A percentile compares a stretch with the other conserved stretches of the same genome.
Evolutionary conservation across 64 coral and sea anemone species (phyloP).

Genomic region (Montipora cactus): DNA sequence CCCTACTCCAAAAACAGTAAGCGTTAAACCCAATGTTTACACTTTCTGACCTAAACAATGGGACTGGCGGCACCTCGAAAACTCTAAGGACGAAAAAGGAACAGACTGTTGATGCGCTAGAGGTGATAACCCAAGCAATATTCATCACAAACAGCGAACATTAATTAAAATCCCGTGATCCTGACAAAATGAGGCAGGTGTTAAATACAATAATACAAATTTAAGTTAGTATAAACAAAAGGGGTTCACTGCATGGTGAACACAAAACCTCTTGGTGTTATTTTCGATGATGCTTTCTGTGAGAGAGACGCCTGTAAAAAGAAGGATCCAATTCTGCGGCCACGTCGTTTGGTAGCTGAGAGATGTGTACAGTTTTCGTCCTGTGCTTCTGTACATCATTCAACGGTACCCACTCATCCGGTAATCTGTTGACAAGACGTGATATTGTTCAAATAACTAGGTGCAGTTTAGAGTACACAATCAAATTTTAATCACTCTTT

Average conservation of each 20-base stretch:
- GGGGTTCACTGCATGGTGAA: background rate
- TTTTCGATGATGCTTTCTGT: slow-evolving; percentile 93
- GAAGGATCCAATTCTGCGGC: slow-evolving; percentile 94
- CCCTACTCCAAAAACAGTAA: no score
- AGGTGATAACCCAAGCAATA: no score
- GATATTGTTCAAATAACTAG: background rate
- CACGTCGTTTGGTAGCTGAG: slow-evolving; percentile 89
- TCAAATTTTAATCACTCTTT: background rate
- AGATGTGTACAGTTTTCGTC: slow-evolving; percentile 82
- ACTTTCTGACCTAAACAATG: no score
- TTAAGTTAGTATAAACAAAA: background rate
- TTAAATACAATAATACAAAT: background rate
- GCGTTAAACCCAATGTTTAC: no score
- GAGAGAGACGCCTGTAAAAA: slow-evolving; percentile 94
- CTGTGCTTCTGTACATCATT: slow-evolving; percentile 76
- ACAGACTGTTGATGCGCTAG: no score
- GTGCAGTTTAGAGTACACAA: slow-evolving; percentile 19
- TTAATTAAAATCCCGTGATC: background rate
- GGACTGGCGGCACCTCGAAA: no score
- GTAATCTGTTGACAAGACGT: slow-evolving; percentile 55
- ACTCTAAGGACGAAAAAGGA: no score
- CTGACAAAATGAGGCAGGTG: no score
- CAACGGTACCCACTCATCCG: slow-evolving; percentile 86
- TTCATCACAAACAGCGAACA: background rate
- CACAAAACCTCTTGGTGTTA: slow-evolving; percentile 13